Evolutionary conservation across 2,888 invertebrate genomes (phyloP).

Genomic region (Auanema freiburgensis): DNA sequence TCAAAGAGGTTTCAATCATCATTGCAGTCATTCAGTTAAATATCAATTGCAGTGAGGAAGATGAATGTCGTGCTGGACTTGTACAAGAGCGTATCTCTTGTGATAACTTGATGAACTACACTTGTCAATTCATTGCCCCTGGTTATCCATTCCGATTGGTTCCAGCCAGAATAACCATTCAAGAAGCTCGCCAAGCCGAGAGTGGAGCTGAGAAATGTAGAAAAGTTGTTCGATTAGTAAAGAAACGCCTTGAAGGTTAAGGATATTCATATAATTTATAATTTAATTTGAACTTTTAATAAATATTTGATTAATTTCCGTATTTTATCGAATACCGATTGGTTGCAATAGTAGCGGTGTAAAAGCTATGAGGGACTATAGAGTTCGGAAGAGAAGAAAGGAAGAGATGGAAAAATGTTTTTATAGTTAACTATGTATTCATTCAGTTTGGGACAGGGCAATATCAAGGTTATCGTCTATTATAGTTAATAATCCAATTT

Average conservation of each 20-base stretch:
- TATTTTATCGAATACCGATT: too few species aligned
- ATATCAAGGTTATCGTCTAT: too few species aligned
- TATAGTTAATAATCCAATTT: too few species aligned
- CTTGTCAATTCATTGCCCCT: conserved; percentile 59
- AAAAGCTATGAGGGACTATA: too few species aligned
- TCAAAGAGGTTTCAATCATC: conserved; percentile 35
- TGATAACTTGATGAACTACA: conserved; percentile 54
- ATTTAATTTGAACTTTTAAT: too few species aligned
- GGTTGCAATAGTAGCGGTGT: too few species aligned
- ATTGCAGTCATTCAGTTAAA: neutral
- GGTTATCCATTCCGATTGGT: conserved; percentile 50
- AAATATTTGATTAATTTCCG: too few species aligned
- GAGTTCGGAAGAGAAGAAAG: too few species aligned
- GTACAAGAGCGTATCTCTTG: conserved; percentile 61
- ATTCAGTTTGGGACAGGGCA: too few species aligned
- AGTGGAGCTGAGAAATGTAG: conserved; percentile 60
- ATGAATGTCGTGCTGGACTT: conserved; percentile 60
- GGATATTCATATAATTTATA: neutral
- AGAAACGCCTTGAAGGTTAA: conserved; percentile 35
- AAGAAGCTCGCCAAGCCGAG: conserved; percentile 60
- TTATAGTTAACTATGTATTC: too few species aligned
- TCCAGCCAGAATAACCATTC: conserved; percentile 46
- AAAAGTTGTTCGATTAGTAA: conserved; percentile 51
- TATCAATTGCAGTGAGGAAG: conserved; percentile 56
- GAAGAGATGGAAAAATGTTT: too few species aligned